These are phyloP conservation scores for Chloroclystis v-ata DNA, from an alignment of 2,888 invertebrate genomes.

Conservation along the genomic window DNA sequence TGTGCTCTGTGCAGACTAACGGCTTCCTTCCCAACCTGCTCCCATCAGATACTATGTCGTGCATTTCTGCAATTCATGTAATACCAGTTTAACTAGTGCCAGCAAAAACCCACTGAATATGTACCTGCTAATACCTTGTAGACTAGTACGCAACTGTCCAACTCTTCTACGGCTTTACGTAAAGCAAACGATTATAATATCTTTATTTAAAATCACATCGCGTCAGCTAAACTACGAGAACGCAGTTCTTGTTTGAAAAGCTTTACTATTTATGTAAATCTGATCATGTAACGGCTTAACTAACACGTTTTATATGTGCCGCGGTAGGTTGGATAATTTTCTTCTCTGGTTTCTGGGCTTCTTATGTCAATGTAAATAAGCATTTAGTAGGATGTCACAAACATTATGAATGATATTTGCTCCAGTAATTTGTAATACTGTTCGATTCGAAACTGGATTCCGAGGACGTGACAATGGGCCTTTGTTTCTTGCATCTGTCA, in stretches of 20 bases:
- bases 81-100: conserved; percentile 13
- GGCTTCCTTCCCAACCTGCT: conserved; percentile 55
- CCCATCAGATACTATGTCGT: conserved; percentile 39
- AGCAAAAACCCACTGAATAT: not conserved
- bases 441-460: conserved; percentile 44
- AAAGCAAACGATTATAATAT: no score
- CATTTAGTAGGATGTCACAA: conserved; percentile 6
- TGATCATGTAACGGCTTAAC: conserved; percentile 17
- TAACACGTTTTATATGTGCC: conserved; percentile 9
- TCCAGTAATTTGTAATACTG: no score
- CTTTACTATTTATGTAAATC: conserved; percentile 15
- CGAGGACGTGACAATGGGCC: conserved; percentile 55
- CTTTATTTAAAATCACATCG: conserved; percentile 12
- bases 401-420: no score
- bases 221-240: conserved; percentile 7
- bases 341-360: conserved; percentile 2
- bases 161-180: not conserved
- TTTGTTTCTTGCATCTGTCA: conserved; percentile 42
- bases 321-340: conserved; percentile 8
- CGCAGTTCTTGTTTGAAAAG: conserved; percentile 8
- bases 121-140: not conserved
- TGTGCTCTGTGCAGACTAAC: conserved; percentile 44
- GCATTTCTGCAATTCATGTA: conserved; percentile 25
- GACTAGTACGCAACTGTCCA: not conserved
- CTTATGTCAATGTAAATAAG: conserved; percentile 7